phyloP scores from a whole-genome alignment of 2,888 invertebrate species.

The Lasioglossum morio region DNA sequence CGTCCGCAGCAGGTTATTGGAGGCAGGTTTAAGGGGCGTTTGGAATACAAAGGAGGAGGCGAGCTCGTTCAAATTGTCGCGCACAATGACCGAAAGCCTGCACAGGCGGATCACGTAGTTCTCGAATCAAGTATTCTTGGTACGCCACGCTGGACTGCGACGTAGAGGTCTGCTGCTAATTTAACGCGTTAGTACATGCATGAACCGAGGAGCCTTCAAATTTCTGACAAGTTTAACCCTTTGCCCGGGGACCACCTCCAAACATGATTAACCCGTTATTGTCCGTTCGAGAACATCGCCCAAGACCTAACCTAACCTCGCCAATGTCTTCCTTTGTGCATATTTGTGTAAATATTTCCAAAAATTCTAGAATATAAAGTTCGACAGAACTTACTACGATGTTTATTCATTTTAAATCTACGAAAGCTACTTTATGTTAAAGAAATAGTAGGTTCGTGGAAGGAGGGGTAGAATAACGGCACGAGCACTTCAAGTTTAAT shows the following conservation, averaged over 20 bases:
- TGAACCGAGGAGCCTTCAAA: slow-evolving; percentile 4
- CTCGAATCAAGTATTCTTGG: slow-evolving; percentile 51
- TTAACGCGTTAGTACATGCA: slow-evolving; percentile 35
- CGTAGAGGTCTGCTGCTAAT: slow-evolving; percentile 33
- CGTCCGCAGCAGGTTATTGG: slow-evolving; percentile 26
- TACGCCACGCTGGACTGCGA: slow-evolving; percentile 42
- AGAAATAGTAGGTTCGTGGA: too few species aligned
- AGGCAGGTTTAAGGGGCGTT: slow-evolving; percentile 25
- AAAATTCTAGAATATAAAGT: too few species aligned
- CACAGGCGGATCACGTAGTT: slow-evolving; percentile 56
- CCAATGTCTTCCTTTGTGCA: too few species aligned
- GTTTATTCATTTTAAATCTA: too few species aligned
- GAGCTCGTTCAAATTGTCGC: slow-evolving; percentile 45
- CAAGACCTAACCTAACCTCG: neutral
- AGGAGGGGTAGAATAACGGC: too few species aligned
- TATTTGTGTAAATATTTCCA: too few species aligned
- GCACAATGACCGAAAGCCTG: slow-evolving; percentile 41
- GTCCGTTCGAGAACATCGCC: neutral
- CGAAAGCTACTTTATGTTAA: too few species aligned
- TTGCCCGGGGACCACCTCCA: neutral
- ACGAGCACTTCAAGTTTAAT: too few species aligned
- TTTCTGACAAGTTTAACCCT: slow-evolving; percentile 23
- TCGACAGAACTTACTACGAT: too few species aligned
- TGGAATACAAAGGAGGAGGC: slow-evolving; percentile 42
- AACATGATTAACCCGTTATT: neutral